These are phyloP conservation scores for Cephonodes hylas DNA, from an alignment of 2,888 invertebrate species.

Conservation along the genomic window DNA sequence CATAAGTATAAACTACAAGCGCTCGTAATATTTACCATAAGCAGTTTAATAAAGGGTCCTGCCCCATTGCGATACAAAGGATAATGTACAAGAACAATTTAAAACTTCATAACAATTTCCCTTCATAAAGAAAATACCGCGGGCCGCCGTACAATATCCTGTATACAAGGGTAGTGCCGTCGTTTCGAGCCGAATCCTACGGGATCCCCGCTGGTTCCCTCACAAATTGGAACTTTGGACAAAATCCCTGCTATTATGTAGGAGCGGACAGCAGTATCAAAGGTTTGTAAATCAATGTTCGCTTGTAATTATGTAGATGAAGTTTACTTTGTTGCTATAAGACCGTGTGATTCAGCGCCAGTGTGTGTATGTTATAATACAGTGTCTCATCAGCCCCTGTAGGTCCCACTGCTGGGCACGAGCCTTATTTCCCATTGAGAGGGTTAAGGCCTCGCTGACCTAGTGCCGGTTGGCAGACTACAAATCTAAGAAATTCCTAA, in stretches of 20 bases:
- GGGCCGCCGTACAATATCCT: background rate
- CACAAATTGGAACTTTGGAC: background rate
- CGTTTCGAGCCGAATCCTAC: background rate
- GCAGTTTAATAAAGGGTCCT: background rate
- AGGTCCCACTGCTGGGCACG: too few species aligned
- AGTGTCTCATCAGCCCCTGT: too few species aligned
- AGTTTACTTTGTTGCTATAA: background rate
- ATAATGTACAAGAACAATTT: conserved; percentile 5
- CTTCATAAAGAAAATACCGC: conserved; percentile 9
- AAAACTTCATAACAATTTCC: conserved; percentile 9
- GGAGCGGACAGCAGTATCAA: background rate
- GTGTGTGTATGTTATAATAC: too few species aligned
- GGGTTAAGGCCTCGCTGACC: too few species aligned
- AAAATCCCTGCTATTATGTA: background rate
- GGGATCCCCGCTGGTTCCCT: background rate
- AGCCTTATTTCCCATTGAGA: too few species aligned
- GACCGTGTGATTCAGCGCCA: too few species aligned
- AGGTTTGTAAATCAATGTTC: background rate
- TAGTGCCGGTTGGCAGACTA: too few species aligned
- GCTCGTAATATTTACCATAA: background rate
- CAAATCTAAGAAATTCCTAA: too few species aligned
- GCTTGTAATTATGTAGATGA: background rate
- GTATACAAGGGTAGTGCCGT: background rate
- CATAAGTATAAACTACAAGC: too few species aligned
- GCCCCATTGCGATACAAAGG: background rate